A percentile compares a stretch with the other conserved stretches of the same genome.
phyloP scores from a whole-genome alignment of 53 echinoderm and acorn worm genomes.

The Holothuria scabra region DNA sequence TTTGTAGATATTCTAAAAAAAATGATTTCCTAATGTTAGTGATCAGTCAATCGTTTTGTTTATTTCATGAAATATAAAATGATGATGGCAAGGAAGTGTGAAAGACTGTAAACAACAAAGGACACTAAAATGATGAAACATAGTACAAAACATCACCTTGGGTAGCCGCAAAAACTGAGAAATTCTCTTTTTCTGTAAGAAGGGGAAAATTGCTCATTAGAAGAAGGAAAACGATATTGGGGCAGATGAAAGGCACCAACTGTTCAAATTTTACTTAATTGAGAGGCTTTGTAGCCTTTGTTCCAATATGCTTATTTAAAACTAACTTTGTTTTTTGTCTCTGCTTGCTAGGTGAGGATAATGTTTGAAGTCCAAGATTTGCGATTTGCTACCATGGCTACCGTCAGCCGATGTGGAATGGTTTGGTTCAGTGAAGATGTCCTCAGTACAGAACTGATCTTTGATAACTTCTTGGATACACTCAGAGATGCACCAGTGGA shows the following conservation, averaged over 20 bases:
- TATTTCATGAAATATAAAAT: too few relatives aligned
- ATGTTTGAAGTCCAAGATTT: slow-evolving; percentile 99
- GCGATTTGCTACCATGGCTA: slow-evolving; percentile 94
- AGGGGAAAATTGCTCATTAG: too few relatives aligned
- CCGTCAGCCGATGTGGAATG: slow-evolving; percentile 99
- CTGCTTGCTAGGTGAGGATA: slow-evolving; percentile 79
- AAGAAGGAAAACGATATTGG: too few relatives aligned
- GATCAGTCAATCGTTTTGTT: too few relatives aligned
- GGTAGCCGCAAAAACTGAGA: too few relatives aligned
- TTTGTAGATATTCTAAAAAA: too few relatives aligned
- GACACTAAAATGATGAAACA: too few relatives aligned
- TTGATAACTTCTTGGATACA: slow-evolving; percentile 90
- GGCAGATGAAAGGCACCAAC: not conserved
- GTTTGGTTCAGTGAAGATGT: slow-evolving; percentile 99
- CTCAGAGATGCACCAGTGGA: slow-evolving; percentile 87
- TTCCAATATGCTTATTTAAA: not conserved
- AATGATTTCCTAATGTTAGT: too few relatives aligned
- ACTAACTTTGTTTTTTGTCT: not conserved
- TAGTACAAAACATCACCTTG: too few relatives aligned
- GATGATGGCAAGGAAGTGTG: too few relatives aligned
- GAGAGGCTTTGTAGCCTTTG: not conserved
- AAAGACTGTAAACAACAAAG: too few relatives aligned
- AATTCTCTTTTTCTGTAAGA: too few relatives aligned
- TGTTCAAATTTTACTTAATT: not conserved
- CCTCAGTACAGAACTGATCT: slow-evolving; percentile 95